Conservation (phyloP, 1,140 invertebrate species). For the Sitophilus oryzae region DNA sequence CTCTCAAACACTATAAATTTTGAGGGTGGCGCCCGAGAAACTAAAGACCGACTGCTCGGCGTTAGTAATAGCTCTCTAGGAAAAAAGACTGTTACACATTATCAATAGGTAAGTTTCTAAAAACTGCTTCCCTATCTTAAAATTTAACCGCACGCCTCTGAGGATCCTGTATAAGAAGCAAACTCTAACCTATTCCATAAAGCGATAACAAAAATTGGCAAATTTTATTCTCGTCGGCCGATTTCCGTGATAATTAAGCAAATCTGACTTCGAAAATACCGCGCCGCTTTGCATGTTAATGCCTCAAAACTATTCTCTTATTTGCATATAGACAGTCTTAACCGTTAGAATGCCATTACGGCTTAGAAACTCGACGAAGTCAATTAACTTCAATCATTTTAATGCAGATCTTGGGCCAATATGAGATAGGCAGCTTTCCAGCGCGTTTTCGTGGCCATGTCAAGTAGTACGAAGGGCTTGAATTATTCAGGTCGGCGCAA, state of each 20-base stretch:
- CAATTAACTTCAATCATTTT: conserved; percentile 24
- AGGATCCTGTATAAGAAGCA: too few species aligned
- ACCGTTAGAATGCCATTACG: conserved; percentile 2
- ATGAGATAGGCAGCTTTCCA: conserved; percentile 18
- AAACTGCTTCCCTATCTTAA: too few species aligned
- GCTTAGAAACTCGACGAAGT: conserved; percentile 19
- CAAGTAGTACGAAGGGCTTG: background rate
- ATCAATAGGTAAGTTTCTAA: too few species aligned
- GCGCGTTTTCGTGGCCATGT: conserved; percentile 2
- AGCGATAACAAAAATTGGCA: too few species aligned
- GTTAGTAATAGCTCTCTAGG: too few species aligned
- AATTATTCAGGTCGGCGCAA: too few species aligned
- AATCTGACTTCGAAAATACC: conserved; percentile 19
- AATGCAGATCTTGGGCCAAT: conserved; percentile 18
- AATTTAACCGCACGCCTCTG: too few species aligned
- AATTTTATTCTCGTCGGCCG: background rate
- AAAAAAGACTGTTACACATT: too few species aligned
- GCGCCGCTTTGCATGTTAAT: conserved; percentile 23
- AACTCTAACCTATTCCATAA: too few species aligned
- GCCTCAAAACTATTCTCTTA: conserved; percentile 15
- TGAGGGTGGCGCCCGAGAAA: too few species aligned
- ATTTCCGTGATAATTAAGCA: conserved; percentile 20
- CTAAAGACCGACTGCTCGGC: too few species aligned
- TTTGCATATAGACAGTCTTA: conserved; percentile 26
- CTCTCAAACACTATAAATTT: too few species aligned